Evolutionary conservation across 1,140 invertebrate genomes (phyloP).

Genomic region (Drosophila sproati): DNA sequence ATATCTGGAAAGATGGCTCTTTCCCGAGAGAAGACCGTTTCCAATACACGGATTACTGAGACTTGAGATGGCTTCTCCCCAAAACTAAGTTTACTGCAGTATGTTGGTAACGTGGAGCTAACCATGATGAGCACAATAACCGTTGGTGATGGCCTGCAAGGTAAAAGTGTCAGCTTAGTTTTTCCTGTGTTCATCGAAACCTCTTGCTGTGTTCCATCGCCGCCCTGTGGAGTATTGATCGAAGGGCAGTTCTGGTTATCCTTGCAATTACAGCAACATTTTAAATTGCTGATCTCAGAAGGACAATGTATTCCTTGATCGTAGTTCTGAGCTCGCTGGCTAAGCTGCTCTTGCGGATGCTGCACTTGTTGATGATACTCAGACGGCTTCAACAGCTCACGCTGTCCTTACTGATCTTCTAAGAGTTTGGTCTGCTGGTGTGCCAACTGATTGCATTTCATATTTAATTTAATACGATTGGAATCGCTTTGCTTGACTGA

Average conservation of each 20-base stretch:
- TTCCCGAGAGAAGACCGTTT: constrained; percentile 52
- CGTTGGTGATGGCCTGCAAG: background rate
- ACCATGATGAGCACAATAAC: constrained; percentile 62
- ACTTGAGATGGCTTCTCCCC: background rate
- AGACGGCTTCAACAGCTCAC: background rate
- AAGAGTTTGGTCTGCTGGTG: background rate
- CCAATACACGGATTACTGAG: constrained; percentile 47
- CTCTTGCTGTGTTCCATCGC: no score
- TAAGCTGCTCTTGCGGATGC: no score
- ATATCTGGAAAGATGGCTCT: constrained; percentile 33
- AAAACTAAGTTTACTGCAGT: background rate
- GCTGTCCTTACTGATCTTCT: background rate
- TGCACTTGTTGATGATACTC: background rate
- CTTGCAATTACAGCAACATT: no score
- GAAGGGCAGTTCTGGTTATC: no score
- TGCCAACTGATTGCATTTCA: background rate
- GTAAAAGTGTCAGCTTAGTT: no score
- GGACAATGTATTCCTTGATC: no score
- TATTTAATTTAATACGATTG: no score
- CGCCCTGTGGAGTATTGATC: no score
- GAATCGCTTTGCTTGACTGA: no score
- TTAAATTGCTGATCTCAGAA: no score
- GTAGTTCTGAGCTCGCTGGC: no score
- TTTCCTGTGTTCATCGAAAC: no score
- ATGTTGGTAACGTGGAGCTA: constrained; percentile 12